Evolutionary conservation across 2,113 vertebrate species (phyloP).

Genomic region (Antennarius striatus): DNA sequence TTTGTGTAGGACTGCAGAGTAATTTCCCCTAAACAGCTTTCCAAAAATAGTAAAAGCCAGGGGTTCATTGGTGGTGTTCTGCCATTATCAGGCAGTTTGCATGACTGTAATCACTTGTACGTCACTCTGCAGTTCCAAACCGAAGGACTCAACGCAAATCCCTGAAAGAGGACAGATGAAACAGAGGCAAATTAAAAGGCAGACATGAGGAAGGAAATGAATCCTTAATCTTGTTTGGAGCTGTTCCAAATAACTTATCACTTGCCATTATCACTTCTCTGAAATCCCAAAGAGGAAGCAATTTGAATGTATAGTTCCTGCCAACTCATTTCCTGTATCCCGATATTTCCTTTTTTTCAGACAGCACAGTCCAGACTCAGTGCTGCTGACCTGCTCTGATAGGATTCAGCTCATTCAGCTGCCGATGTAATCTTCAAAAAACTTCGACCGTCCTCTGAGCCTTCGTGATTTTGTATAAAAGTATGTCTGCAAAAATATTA

Average conservation of each 20-base stretch:
- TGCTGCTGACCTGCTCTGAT: conserved; percentile 36
- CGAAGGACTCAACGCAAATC: conserved; percentile 60
- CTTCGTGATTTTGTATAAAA: neutral
- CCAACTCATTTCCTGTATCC: conserved; percentile 79
- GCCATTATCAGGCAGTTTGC: conserved; percentile 40
- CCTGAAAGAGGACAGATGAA: conserved; percentile 48
- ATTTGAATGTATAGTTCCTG: conserved; percentile 81
- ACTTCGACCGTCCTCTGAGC: neutral
- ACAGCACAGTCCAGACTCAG: conserved; percentile 25
- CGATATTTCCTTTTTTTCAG: conserved; percentile 74
- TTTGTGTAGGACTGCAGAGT: neutral
- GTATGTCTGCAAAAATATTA: conserved; percentile 6
- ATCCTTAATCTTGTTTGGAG: conserved; percentile 66
- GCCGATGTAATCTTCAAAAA: conserved; percentile 14
- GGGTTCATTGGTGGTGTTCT: conserved; percentile 21
- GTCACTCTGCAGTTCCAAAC: conserved; percentile 36
- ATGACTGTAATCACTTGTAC: conserved; percentile 47
- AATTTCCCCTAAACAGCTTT: conserved; percentile 11
- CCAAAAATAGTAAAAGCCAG: conserved; percentile 27
- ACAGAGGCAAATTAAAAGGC: conserved; percentile 54
- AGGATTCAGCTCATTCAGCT: conserved; percentile 30
- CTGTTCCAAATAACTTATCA: conserved; percentile 75
- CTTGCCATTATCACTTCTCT: conserved; percentile 70
- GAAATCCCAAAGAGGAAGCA: conserved; percentile 76
- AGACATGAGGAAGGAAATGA: conserved; percentile 71